phyloP scores from a whole-genome alignment of 2,797 vertebrate genomes.

The Synaphobranchus kaupii region DNA sequence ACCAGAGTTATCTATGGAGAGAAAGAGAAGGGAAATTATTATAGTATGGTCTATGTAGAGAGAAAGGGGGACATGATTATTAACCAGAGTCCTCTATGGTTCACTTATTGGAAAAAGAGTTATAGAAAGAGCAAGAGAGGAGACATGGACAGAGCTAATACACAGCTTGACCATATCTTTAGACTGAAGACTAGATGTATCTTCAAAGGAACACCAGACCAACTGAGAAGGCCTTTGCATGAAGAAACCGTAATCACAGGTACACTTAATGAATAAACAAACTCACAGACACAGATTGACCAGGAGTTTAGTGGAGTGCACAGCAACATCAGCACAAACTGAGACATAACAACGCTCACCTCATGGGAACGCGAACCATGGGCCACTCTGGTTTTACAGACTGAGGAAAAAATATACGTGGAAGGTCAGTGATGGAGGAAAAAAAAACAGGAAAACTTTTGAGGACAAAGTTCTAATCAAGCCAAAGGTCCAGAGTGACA shows the following conservation, averaged over 20 bases:
- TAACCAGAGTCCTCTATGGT: not conserved
- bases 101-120: not conserved
- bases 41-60: not conserved
- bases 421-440: not conserved
- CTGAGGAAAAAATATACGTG: conserved; percentile 51
- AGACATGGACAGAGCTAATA: conserved; percentile 60
- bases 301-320: no score
- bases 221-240: not conserved
- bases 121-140: conserved; percentile 59
- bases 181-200: not conserved
- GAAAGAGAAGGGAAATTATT: not conserved
- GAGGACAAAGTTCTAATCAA: not conserved
- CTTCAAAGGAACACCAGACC: not conserved
- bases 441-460: not conserved
- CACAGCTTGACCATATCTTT: not conserved
- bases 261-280: not conserved
- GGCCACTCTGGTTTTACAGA: conserved; percentile 77
- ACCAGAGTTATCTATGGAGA: not conserved
- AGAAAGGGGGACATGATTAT: not conserved
- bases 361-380: conserved; percentile 74
- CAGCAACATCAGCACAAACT: not conserved
- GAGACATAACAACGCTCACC: conserved; percentile 51
- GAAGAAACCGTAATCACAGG: not conserved
- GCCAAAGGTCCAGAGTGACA: not conserved
- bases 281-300: not conserved